Base-by-base conservation (phyloP, 2,113 vertebrate genomes). In the Syngnathus floridae region DNA sequence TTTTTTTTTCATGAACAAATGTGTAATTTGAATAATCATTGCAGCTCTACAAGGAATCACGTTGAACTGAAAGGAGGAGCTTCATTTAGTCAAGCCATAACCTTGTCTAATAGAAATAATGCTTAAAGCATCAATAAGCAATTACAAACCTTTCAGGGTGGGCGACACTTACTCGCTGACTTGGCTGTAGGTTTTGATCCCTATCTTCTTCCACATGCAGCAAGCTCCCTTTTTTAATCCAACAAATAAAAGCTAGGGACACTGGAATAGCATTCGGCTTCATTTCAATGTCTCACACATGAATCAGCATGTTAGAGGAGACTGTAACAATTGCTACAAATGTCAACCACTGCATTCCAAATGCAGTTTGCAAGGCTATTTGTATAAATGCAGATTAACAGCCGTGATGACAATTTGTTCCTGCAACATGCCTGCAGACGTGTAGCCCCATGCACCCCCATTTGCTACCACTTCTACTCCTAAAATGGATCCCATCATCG, bases 401-500 rank as follows among this genome's bases (percentile, higher is more conserved):
- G n/a, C 21, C 26, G 59, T 61, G 59, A 61, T 21, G 11, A 43
- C 40, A 43, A 13, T 38, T 22, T 61, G 14, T 61, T 22, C 38
- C 59, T 61, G 59, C 38, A 45, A 61, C 58, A 60, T 22, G 59
- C 59, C 21, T 43, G 40, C 59, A 61, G 40, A 43, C 13, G 59
- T 43, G 21, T 4, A 4, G 7, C 59, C 59, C 36, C 59, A 40
- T 12, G 4, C 16, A 43, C 62, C 46, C 35, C 46, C 35, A 64
- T 64, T 64, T 36, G 9, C 31, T 64, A 45, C 62, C 62, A 48
- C 12, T 64, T 64, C 36, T 51, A 22, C 7, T 22, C 48, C 38
- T 64, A 64, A 64, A 64, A 64, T 52, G 63, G 63, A 51, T 36
- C 63, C 63, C 48, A 38, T 52, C 48, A 51, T 61, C 21, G 40